Evolutionary conservation across 2,113 vertebrate genomes (phyloP), one percentile per base, ranked within the genome.

Genomic region (Nettapus auritus): DNA sequence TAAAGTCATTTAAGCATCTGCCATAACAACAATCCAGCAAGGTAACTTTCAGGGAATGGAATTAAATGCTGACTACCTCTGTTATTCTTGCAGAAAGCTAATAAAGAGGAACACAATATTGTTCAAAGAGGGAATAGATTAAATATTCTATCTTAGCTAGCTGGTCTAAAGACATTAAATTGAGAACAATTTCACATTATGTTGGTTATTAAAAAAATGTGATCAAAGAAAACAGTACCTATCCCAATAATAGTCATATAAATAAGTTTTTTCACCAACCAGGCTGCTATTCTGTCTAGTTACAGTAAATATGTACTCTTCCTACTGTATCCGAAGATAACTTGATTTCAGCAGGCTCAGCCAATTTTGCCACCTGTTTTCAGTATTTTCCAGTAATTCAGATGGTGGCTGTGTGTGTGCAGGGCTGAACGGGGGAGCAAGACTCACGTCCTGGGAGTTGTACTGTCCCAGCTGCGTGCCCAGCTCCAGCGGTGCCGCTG

Each of bases 361-460:
- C 46, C 69, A 46, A 67, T 9, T 13, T 76, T 69, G 59, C 48
- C 17, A 28, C 19, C 55, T 17, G 50, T 22, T 70, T 86, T 76
- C 77, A 90, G 69, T 21, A 55, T 52, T 83, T 88, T 46, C 33
- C 38, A 87, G 89, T 40, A 66, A 46, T 59, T 86, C 69, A 42
- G 52, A 34, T 28, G 76, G 88, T 88, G 67, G 10, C 81, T 89
- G 75, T 62, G 73, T 90, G 76, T 69, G 70, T 60, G n/a, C 44
- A 55, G 70, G 73, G 53, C 55, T 46, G 86, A 6, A 19, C 5
- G 23, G 87, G 28, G 29, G 80, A 50, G 82, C 0, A 0, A 93
- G n/a, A 98, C 98, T 98, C 96, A 99, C 99, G 34, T 99, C 99
- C 93, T 99, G 98, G 91, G 99, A 98, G 96, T 97, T 98, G 86